phyloP scores from a whole-genome alignment of 92 coral and sea anemone species.

The Phymanthus crucifer region DNA sequence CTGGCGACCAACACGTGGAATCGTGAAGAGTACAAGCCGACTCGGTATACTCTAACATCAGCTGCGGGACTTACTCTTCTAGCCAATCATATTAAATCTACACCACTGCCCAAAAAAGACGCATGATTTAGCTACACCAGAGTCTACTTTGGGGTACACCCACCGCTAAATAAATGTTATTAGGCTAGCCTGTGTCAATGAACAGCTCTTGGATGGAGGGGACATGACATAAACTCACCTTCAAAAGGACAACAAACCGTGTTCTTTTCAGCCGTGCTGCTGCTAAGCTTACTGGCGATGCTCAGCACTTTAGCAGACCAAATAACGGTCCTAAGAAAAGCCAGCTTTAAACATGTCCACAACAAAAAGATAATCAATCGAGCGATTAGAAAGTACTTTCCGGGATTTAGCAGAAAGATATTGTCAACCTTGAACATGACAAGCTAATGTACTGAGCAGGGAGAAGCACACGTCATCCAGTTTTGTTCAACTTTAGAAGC shows the following conservation, averaged over 20 bases:
- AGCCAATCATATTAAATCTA: too few relatives aligned
- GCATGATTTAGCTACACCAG: too few relatives aligned
- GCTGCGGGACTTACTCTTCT: too few relatives aligned
- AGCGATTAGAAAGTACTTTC: slow-evolving; percentile 18
- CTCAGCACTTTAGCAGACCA: not conserved
- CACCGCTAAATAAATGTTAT: too few relatives aligned
- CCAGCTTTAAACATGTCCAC: not conserved
- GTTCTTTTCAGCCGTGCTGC: not conserved
- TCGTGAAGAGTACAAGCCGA: not conserved
- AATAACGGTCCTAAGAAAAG: not conserved
- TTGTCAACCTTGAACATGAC: not conserved
- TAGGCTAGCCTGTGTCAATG: not conserved
- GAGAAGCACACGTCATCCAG: not conserved
- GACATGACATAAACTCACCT: slow-evolving; percentile 7
- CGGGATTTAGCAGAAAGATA: slow-evolving; percentile 14
- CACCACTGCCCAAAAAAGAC: too few relatives aligned
- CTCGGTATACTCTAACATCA: slow-evolving; percentile 1
- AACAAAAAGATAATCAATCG: slow-evolving; percentile 12
- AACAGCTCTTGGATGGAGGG: not conserved
- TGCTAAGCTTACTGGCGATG: not conserved
- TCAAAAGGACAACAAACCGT: not conserved
- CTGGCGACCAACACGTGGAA: not conserved
- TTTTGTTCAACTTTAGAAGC: not conserved
- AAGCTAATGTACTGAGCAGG: not conserved
- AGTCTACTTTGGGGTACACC: too few relatives aligned